Evolutionary conservation across 53 echinoderm and acorn worm genomes (phyloP).

Genomic region (Mesocentrotus franciscanus): DNA sequence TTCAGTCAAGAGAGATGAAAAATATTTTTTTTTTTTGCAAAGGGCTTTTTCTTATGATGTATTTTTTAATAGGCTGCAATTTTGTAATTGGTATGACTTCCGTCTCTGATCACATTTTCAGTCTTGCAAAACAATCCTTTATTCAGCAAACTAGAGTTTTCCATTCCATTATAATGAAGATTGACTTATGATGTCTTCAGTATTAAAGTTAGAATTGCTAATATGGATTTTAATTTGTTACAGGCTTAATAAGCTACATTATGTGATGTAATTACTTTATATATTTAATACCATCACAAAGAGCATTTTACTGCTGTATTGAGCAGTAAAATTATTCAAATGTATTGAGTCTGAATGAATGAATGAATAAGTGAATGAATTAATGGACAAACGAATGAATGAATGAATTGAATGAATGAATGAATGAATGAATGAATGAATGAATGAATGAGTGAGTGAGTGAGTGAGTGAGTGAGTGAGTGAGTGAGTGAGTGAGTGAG

Average conservation of each 20-base stretch:
- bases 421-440: no score
- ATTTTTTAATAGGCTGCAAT: background rate
- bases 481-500: no score
- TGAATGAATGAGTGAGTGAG: no score
- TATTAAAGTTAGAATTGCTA: background rate
- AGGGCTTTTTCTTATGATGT: background rate
- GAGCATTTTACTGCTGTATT: background rate
- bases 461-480: no score
- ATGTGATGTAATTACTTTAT: background rate
- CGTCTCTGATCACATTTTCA: no score
- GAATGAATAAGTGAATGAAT: no score
- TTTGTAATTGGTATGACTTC: background rate
- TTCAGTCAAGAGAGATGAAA: background rate
- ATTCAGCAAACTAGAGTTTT: no score
- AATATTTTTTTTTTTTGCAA: no score
- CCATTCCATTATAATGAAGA: no score
- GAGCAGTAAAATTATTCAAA: background rate
- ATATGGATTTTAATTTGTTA: background rate
- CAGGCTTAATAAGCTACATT: background rate
- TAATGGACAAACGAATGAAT: no score
- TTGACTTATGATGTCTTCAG: background rate
- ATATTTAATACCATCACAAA: background rate
- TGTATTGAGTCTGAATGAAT: conserved; percentile 5
- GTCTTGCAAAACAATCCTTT: no score
- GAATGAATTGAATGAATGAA: no score